Conservation (phyloP, 2,888 invertebrate species). For the Ommatoiulus sabulosus region DNA sequence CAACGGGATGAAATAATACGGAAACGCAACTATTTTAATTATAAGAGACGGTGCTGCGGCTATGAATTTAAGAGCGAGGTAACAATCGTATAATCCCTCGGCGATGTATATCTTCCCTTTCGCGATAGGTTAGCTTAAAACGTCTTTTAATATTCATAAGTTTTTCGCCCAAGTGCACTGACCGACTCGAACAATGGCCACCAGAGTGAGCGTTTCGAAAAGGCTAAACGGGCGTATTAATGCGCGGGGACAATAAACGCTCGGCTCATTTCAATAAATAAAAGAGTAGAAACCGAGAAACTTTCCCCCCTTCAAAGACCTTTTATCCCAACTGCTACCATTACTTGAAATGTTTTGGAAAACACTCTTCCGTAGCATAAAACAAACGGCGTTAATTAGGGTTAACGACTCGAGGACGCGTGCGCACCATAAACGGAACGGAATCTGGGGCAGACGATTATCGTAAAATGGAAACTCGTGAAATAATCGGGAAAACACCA, state of each 20-base stretch:
- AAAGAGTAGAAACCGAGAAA: background rate
- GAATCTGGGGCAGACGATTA: background rate
- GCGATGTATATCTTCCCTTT: background rate
- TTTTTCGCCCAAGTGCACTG: background rate
- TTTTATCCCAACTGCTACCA: background rate
- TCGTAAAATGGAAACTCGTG: background rate
- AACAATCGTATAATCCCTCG: conserved; percentile 10
- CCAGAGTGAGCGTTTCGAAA: conserved; percentile 8
- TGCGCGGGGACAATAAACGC: background rate
- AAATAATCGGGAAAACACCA: background rate
- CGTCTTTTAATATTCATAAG: conserved; percentile 48
- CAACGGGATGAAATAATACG: conserved; percentile 41
- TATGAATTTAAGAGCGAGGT: background rate
- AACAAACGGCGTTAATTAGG: background rate
- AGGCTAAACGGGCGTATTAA: background rate
- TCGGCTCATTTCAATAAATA: background rate
- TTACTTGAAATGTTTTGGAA: background rate
- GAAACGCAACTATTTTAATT: conserved; percentile 32
- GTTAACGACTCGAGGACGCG: background rate
- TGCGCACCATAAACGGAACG: too few species aligned
- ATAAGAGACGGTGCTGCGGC: background rate
- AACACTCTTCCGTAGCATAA: background rate
- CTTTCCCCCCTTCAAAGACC: background rate
- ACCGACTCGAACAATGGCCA: conserved; percentile 29
- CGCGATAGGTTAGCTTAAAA: background rate